Evolutionary conservation across 2,113 vertebrate species (phyloP), one percentile per base, ranked within the genome.

Genomic region (Cyanistes caeruleus): DNA sequence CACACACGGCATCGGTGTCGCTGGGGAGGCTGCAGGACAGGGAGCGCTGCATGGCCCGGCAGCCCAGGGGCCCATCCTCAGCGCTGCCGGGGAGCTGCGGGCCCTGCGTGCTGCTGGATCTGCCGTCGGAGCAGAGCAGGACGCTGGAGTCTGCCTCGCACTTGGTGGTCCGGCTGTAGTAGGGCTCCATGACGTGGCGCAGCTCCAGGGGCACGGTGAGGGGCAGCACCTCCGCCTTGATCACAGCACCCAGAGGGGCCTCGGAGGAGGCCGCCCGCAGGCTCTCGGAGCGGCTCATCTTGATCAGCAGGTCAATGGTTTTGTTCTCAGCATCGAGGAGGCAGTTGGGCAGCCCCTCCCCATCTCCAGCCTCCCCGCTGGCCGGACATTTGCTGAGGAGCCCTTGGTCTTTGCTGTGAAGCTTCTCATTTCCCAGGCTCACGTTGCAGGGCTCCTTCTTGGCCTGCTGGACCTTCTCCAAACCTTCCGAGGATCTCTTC

Each of bases 131-230:
- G 86, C 98, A 98, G 20, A 99, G 98, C 63, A 99, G 98, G 48
- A 99, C 99, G 0, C 99, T 99, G 95, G 99, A 99, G 95, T 99
- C 99, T 0, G 99, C 99, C 95, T 99, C 99, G 1, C 99, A 99
- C 96, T 99, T 99, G 31, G 99, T 99, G 93, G 99, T 98, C 7
- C 98, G 98, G 94, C 98, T 97, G 18, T 98, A 98, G 98, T 92
- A 99, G 62, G 90, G 98, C 97, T 85, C 98, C 86, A 84, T 97
- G 39, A 63, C 86, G 1, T 90, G 97, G 59, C 97, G 97, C 63
- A 98, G 84, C 87, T 97, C 91, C 53, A 98, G 93, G 17, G 98
- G 97, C 84, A 97, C 51, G 2, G 67, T 65, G 5, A 98, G 91
- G 1, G 98, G 96, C 53, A 98, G 95, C 22, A 98, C 96, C 89